Evolutionary conservation across 1,140 invertebrate species (phyloP), one percentile per base, ranked within the genome.

Genomic region (Telenomus remus): DNA sequence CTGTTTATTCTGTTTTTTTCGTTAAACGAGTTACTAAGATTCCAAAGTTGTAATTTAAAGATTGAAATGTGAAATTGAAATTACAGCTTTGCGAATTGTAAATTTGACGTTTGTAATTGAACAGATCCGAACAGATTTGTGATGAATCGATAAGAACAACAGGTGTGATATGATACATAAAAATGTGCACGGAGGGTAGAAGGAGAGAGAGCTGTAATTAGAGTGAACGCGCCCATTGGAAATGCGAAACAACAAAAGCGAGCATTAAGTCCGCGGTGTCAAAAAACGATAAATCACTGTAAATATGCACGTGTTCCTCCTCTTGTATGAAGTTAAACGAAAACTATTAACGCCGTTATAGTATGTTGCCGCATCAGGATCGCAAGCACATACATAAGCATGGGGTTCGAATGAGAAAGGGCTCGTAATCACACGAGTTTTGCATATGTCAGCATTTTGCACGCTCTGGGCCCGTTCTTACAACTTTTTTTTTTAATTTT

Each of bases 251-350:
- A 81, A 84, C 69, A 54, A 75, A 74, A 66, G 39, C 61, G 50
- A 53, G 48, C 55, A 78, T 65, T 65, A 57, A 81, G 60, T 61
- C 56, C 37, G 65, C 50, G 46, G 16, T 54, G 56, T 49, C 59
- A 61, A 77, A 82, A 82, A 78, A 80, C 80, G 73, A 86, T 86
- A 86, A 85, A 85, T 86, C 84, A 85, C 79, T 80, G 81, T 83
- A 85, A 85, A 85, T 76, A 82, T 78, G 80, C 85, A 85, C 84
- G 83, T 85, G 85, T 79, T 81, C 79, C 19, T 27, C 81, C 82
- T 85, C 82, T 85, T 78, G 51, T 81, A 74, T 81, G 63, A 63
- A 72, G 53, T 79, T 81, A 81, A 82, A 83, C 69, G 84, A 85
- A 85, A 86, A 85, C 85, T 86, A 86, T 86, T 86, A 86, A 85